These are phyloP conservation scores for western clawed frog (Xenopus tropicalis) DNA, from an alignment of 2,113 vertebrate genomes.

Conservation along the genomic window UCB_Xtro_10.0 CM004444.2:95104501-95105000, in stretches of 20 bases:
- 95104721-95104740: conserved; percentile 71
- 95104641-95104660: conserved; percentile 97
- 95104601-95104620: conserved; percentile 93
- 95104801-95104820: conserved; percentile 95
- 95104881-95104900: background rate
- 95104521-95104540: conserved; percentile 74
- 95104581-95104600: conserved; percentile 92
- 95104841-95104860: conserved; percentile 95
- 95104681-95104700: conserved; percentile 80
- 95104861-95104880: no score
- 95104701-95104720: conserved; percentile 73
- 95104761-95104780: conserved; percentile 91
- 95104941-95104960: background rate
- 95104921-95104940: background rate
- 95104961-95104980: background rate
- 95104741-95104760: conserved; percentile 79
- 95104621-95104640: conserved; percentile 92
- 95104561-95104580: conserved; percentile 93
- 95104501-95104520: conserved; percentile 57
- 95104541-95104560: conserved; percentile 84
- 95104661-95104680: conserved; percentile 90
- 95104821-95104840: conserved; percentile 96
- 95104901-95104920: background rate
- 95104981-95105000: background rate
- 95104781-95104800: conserved; percentile 98